Conservation (phyloP, 2,113 vertebrate species). For the Sinosuthora webbiana region DNA sequence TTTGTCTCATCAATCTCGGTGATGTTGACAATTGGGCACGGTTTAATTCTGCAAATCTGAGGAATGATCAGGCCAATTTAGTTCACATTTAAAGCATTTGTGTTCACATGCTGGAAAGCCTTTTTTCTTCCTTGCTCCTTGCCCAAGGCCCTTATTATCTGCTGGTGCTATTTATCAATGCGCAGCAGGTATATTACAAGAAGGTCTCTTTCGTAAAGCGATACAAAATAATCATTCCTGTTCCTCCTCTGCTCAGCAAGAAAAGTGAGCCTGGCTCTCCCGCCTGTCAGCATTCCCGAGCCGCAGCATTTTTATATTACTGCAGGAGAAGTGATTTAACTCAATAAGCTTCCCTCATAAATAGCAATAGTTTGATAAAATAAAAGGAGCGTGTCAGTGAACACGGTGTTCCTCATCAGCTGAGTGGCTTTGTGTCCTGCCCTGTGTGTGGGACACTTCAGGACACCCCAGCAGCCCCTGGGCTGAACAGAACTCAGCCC, state of each 20-base stretch:
- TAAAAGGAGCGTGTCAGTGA: not conserved
- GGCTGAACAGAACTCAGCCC: not conserved
- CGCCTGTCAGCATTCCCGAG: not conserved
- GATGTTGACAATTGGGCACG: constrained; percentile 18
- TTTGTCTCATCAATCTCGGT: constrained; percentile 37
- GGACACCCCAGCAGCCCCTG: not conserved
- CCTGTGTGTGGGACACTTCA: not conserved
- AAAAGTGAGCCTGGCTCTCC: not conserved
- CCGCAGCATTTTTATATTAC: not conserved
- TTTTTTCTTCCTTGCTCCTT: not conserved
- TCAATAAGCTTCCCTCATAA: not conserved
- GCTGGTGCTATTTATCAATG: constrained; percentile 38
- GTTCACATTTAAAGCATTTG: constrained; percentile 55
- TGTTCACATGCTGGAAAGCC: constrained; percentile 23
- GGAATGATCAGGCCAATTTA: constrained; percentile 53
- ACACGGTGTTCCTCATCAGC: not conserved
- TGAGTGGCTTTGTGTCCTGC: not conserved
- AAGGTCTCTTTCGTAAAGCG: constrained; percentile 4
- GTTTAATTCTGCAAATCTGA: constrained; percentile 61
- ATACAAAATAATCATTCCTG: not conserved
- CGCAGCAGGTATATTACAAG: constrained; percentile 41
- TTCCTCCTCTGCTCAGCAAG: constrained; percentile 34
- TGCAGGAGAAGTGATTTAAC: constrained; percentile 29
- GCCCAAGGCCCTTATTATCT: constrained; percentile 45
- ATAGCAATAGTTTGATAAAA: not conserved